Percentiles rank a stretch among this genome's conserved stretches.
Evolutionary conservation across 1,140 invertebrate genomes (phyloP).

Genomic region (Druon quercuslanigerum): DNA sequence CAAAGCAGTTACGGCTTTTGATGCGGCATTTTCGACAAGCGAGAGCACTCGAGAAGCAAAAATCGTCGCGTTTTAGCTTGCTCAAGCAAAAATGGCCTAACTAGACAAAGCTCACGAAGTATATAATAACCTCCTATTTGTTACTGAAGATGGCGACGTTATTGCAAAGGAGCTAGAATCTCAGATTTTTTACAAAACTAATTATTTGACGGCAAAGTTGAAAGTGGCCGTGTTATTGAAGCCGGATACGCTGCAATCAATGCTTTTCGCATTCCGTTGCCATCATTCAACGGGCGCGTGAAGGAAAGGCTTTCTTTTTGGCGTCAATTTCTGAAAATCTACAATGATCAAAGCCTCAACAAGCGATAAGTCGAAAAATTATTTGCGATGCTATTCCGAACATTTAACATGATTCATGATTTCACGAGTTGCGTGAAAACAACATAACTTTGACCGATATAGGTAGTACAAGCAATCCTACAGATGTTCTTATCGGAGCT

Average conservation of each 20-base stretch:
- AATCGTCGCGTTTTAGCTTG: neutral
- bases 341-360: conserved; percentile 44
- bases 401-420: conserved; percentile 11
- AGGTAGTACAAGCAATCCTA: conserved; percentile 3
- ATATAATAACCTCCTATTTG: neutral
- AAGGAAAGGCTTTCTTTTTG: conserved; percentile 56
- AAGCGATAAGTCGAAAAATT: conserved; percentile 28
- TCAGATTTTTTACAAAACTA: neutral
- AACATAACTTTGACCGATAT: conserved; percentile 32
- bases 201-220: neutral
- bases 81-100: neutral
- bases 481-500: conserved; percentile 36
- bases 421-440: conserved; percentile 29
- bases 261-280: neutral
- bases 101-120: neutral
- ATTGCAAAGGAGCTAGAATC: neutral
- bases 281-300: conserved; percentile 48
- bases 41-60: neutral
- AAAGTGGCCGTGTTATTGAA: neutral
- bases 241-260: neutral
- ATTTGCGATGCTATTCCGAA: conserved; percentile 38
- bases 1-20: neutral
- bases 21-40: neutral
- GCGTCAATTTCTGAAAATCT: conserved; percentile 52
- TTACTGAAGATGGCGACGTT: neutral